Base-by-base conservation (phyloP, 2,113 vertebrate genomes). In the Ptilonorhynchus violaceus region DNA sequence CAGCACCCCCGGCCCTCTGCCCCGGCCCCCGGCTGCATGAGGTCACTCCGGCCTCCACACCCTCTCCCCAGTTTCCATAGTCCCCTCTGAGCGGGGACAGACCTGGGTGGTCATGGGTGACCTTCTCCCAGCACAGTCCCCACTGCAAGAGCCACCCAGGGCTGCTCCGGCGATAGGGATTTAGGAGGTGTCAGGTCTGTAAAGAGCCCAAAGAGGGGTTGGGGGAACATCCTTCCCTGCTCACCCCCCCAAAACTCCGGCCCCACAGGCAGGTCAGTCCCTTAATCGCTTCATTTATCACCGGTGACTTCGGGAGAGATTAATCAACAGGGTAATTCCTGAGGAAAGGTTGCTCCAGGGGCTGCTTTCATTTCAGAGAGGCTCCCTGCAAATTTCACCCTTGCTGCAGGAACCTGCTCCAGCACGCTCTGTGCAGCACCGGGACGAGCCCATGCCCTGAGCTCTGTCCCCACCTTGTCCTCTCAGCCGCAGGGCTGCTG, bases 311-410 rank as follows among this genome's bases (percentile, higher is more conserved):
- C 6, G 2, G 80, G 94, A 88, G 88, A 87, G 79, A 96, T 94
- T 59, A 56, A 93, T 92, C 93, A 89, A 60, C 82, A 19, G 85
- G 47, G 82, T 92, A 68, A 96, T 91, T 97, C 91, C 87, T 15
- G 27, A 47, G 87, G 87, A 90, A 55, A 77, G 35, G 52, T 75
- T 67, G 93, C 95, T 94, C 35, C 88, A 67, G 92, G 85, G 96
- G 87, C 72, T 72, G 89, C 64, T 97, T 92, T 91, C 72, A 62
- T 96, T 88, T 25, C 66, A 33, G 70, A 72, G 88, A 10, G 92
- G 91, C 81, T 95, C 86, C 31, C 87, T 21, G 49, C 1, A 7
- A 78, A n/a, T 81, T 64, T 81, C 92, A 59, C 91, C 81, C 93
- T 85, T 56, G 1, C 37, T 16, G 35, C 11, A 1, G 44, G 64